Evolutionary conservation across 2,888 invertebrate genomes (phyloP), one percentile per base, ranked within the genome.

Genomic region (Apodemia zela): DNA sequence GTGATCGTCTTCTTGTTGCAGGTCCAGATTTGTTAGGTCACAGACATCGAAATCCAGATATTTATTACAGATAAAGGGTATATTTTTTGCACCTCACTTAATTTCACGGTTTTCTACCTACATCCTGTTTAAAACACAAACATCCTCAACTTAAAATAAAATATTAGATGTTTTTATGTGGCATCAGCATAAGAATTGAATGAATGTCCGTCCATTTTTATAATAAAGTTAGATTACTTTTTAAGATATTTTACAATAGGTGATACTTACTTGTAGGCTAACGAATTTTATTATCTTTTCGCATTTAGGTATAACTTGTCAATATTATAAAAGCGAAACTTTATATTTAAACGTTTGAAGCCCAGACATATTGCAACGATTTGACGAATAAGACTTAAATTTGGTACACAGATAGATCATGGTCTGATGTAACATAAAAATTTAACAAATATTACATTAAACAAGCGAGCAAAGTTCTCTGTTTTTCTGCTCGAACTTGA

Each of bases 1-100:
- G 77, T 81, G 83, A 84, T 85, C 82, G 76, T 78, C 79, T 81
- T 85, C 84, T 85, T 81, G 77, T 74, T 70, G 70, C 58, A 65
- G 64, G 68, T 73, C 75, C 67, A 79, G 82, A 81, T 72, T 38
- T 38, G 11, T 38, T 69, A 70, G 70, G 67, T 71, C 68, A 67
- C 69, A 72, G 69, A 64, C 61, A 66, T 65, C 68, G 70, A 71
- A 61, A 61, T 61, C 45, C 35, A 35, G 29, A 61, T 64, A 58
- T 64, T 61, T 57, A 35, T 61, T 61, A 47, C 25, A 42, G 49
- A 45, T n/a, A 7, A 33, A 7, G 49, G 49, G 49, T 51, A 51
- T 51, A 51, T 51, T 51, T 51, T 51, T 51, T 51, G 49, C 49
- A 51, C 7, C 18, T 18, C 3, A 17, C 17, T 17, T 51, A 51